These are phyloP conservation scores for Bicyclus anynana DNA, from an alignment of 1,140 invertebrate genomes.

Conservation along the genomic window DNA sequence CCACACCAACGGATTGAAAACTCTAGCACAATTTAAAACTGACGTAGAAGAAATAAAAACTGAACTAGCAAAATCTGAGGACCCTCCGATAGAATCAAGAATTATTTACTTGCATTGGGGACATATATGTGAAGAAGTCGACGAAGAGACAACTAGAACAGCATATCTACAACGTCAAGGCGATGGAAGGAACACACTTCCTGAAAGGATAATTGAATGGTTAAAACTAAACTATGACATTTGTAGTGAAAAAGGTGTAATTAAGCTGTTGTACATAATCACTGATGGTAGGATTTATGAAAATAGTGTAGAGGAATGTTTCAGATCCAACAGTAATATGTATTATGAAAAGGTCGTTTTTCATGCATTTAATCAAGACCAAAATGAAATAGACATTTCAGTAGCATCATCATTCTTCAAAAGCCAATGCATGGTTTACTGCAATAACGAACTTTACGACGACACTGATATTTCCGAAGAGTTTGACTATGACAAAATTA, in stretches of 20 bases:
- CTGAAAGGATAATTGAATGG: constrained; percentile 25
- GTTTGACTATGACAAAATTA: constrained; percentile 30
- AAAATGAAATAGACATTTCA: constrained; percentile 23
- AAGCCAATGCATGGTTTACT: too few species aligned
- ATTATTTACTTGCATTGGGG: constrained; percentile 37
- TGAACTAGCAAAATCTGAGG: constrained; percentile 5
- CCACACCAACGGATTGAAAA: constrained; percentile 25
- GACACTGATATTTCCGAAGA: constrained; percentile 29
- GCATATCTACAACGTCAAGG: constrained; percentile 8
- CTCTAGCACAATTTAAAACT: constrained; percentile 26
- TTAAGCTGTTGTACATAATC: constrained; percentile 31
- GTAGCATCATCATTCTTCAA: too few species aligned
- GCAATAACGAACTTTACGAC: constrained; percentile 28
- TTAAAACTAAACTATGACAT: too few species aligned
- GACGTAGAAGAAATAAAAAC: constrained; percentile 17
- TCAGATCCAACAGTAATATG: constrained; percentile 23
- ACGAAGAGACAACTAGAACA: constrained; percentile 12
- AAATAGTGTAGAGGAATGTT: constrained; percentile 13
- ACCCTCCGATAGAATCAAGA: constrained; percentile 24
- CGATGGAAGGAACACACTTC: constrained; percentile 12
- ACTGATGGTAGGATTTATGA: constrained; percentile 29
- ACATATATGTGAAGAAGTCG: constrained; percentile 16
- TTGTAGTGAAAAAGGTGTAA: constrained; percentile 2
- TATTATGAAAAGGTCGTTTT: constrained; percentile 34
- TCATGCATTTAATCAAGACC: constrained; percentile 22